phyloP scores from a whole-genome alignment of 2,888 invertebrate species.

The Hecatera dysodea region DNA sequence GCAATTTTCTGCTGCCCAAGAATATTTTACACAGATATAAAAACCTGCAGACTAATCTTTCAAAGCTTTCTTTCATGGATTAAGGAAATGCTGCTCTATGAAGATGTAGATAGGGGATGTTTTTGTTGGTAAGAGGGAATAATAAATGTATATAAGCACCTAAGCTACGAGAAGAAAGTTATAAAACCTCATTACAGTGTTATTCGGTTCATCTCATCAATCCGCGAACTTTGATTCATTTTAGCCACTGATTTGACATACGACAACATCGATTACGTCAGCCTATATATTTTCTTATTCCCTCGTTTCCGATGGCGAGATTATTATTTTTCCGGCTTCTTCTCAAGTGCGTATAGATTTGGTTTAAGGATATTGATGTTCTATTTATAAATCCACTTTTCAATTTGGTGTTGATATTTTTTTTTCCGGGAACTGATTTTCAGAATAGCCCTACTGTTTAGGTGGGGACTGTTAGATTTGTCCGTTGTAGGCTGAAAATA shows the following conservation, averaged over 20 bases:
- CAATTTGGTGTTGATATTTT: neutral
- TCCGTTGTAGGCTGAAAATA: too few species aligned
- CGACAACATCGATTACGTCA: constrained; percentile 27
- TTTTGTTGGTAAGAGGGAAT: neutral
- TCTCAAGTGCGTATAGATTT: constrained; percentile 3
- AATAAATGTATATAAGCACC: constrained; percentile 44
- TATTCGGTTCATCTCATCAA: constrained; percentile 32
- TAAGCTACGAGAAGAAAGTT: constrained; percentile 33
- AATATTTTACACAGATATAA: constrained; percentile 59
- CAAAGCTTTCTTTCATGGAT: neutral
- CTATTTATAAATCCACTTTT: constrained; percentile 5
- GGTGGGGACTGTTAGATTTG: neutral
- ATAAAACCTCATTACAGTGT: constrained; percentile 31
- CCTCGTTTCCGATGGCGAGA: neutral
- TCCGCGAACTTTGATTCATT: constrained; percentile 29
- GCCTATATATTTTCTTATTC: constrained; percentile 21
- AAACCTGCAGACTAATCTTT: constrained; percentile 52
- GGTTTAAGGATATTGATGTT: constrained; percentile 28
- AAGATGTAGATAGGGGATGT: neutral
- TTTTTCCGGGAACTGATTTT: neutral
- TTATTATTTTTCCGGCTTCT: constrained; percentile 28
- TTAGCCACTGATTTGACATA: constrained; percentile 30
- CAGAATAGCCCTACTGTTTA: too few species aligned
- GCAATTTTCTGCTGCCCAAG: constrained; percentile 51
- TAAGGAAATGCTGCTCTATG: constrained; percentile 21